Percentiles rank a stretch among this genome's conserved stretches.
These are phyloP conservation scores for Macrosiphum euphorbiae DNA, from an alignment of 2,888 invertebrate species.

Conservation along the genomic window DNA sequence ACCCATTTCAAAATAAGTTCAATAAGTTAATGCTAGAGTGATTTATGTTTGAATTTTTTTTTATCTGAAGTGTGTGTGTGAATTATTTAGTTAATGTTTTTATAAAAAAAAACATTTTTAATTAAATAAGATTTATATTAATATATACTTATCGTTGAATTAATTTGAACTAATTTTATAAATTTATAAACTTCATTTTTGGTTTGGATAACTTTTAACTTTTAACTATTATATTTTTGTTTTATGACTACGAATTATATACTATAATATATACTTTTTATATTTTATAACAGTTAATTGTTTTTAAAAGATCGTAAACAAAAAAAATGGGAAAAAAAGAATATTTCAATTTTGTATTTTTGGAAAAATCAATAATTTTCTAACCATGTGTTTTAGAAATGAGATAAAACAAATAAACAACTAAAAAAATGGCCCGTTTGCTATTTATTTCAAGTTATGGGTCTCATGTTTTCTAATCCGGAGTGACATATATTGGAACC, in stretches of 20 bases:
- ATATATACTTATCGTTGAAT: neutral
- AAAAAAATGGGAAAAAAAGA: neutral
- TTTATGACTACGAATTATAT: neutral
- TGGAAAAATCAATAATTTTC: neutral
- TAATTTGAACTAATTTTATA: neutral
- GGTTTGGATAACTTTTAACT: neutral
- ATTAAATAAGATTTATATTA: neutral
- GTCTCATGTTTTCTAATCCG: slow-evolving; percentile 36
- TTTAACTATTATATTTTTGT: neutral
- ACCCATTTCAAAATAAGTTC: neutral
- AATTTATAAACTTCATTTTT: neutral
- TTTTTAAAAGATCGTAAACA: neutral
- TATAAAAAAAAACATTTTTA: neutral
- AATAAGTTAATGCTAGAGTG: neutral
- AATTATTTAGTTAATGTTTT: neutral
- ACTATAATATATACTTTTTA: neutral
- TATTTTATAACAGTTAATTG: neutral
- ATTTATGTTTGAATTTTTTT: neutral
- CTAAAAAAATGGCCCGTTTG: neutral
- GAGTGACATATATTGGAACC: neutral
- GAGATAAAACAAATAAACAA: neutral
- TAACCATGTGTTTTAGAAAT: neutral
- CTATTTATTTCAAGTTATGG: neutral
- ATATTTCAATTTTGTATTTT: neutral
- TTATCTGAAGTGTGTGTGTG: neutral